A percentile compares a stretch with the other conserved stretches of the same genome.
Conservation (phyloP, 2,888 invertebrate species). For the Amphiduros pacificus region DNA sequence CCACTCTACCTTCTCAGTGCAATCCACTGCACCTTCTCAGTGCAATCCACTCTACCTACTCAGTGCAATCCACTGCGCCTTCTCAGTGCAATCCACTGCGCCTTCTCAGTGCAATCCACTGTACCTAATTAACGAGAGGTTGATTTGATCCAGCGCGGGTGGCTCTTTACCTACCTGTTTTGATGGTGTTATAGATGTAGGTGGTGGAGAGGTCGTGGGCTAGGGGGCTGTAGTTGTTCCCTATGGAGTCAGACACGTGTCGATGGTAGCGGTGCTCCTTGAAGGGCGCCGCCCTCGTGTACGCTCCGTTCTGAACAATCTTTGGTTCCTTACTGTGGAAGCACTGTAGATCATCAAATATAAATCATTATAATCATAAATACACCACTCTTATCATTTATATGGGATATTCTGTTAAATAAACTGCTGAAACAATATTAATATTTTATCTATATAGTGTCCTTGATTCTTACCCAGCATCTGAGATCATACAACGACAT, state of each 20-base stretch:
- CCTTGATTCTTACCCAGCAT: too few species aligned
- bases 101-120: too few species aligned
- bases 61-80: too few species aligned
- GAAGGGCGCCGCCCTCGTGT: constrained; percentile 53
- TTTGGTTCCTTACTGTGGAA: constrained; percentile 51
- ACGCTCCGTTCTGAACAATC: constrained; percentile 51
- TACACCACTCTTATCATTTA: background rate
- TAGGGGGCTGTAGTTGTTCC: constrained; percentile 56
- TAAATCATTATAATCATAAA: background rate
- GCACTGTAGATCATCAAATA: constrained; percentile 37
- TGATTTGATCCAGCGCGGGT: too few species aligned
- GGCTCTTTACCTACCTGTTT: constrained; percentile 48
- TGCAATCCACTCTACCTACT: too few species aligned
- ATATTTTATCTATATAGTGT: too few species aligned
- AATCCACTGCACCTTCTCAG: too few species aligned
- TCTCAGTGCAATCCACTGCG: too few species aligned
- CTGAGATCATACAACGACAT: too few species aligned
- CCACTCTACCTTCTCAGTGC: too few species aligned
- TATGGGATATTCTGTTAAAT: background rate
- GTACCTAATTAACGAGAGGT: too few species aligned
- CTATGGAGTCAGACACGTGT: constrained; percentile 55
- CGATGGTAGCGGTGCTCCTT: constrained; percentile 52
- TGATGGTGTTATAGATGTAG: constrained; percentile 47
- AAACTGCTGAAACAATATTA: background rate
- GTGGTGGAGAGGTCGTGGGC: constrained; percentile 52